These are phyloP conservation scores for Platygyra sinensis DNA, from an alignment of 64 coral and sea anemone species.

Conservation along the genomic window DNA sequence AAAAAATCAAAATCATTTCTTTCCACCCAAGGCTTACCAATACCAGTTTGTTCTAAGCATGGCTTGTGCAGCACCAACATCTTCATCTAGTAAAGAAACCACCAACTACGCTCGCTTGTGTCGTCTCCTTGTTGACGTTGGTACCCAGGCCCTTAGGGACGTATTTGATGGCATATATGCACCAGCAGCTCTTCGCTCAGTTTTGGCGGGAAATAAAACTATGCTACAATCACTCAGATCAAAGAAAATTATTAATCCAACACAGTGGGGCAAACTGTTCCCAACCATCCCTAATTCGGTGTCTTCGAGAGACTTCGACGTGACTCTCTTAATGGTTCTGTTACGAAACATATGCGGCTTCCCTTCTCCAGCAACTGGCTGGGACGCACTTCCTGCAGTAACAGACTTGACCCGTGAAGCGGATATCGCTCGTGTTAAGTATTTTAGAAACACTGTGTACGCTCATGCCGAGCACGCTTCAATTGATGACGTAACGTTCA, in stretches of 20 bases:
- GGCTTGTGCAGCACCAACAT: background rate
- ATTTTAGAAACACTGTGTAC: slow-evolving; percentile 23
- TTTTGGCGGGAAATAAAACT: background rate
- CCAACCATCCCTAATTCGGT: background rate
- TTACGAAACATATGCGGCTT: slow-evolving; percentile 7
- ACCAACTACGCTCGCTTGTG: background rate
- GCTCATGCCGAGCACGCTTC: background rate
- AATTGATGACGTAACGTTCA: background rate
- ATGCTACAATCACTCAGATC: background rate
- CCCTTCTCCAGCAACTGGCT: background rate
- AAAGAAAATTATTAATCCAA: background rate
- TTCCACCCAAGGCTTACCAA: background rate
- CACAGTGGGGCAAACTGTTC: background rate
- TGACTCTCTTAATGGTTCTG: background rate
- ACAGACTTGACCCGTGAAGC: slow-evolving; percentile 20
- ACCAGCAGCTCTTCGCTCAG: background rate
- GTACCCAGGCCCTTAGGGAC: slow-evolving; percentile 1
- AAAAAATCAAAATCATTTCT: background rate
- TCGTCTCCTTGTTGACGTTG: background rate
- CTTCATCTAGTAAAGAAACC: background rate
- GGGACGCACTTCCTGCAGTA: slow-evolving; percentile 15
- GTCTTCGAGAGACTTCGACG: background rate
- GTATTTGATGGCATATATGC: background rate
- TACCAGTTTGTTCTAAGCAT: background rate
- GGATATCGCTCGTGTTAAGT: slow-evolving; percentile 32